phyloP scores from a whole-genome alignment of 2,797 vertebrate species.

The Tamandua tetradactyla region DNA sequence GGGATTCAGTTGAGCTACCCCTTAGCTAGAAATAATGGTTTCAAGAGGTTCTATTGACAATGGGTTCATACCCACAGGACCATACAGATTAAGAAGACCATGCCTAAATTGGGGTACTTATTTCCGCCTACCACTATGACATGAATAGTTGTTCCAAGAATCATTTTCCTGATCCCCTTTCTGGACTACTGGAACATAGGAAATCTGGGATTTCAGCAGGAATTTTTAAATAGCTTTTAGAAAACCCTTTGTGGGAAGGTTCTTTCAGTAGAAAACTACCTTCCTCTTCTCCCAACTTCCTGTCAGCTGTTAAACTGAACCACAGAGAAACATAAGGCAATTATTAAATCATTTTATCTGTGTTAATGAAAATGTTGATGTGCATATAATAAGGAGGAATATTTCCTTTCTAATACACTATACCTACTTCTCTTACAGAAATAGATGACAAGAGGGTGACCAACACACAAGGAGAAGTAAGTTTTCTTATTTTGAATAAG shows the following conservation, averaged over 20 bases:
- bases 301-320: background rate
- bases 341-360: background rate
- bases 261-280: background rate
- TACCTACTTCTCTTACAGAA: conserved; percentile 82
- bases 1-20: no score
- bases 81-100: no score
- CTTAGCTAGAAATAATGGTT: no score
- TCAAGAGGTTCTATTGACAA: no score
- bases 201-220: background rate
- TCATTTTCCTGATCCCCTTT: background rate
- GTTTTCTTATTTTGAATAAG: conserved; percentile 69
- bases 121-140: background rate
- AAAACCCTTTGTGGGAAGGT: background rate
- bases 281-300: background rate
- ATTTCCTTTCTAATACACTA: conserved; percentile 60
- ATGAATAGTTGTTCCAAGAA: background rate
- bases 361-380: conserved; percentile 7
- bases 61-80: no score
- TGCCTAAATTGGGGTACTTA: no score
- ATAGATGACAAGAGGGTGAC: conserved; percentile 89
- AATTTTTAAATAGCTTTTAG: background rate
- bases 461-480: conserved; percentile 89
- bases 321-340: background rate
- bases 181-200: background rate
- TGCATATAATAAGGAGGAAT: background rate